Conservation (phyloP, 2,113 vertebrate genomes). For the Sarotherodon lohbergeri region DNA sequence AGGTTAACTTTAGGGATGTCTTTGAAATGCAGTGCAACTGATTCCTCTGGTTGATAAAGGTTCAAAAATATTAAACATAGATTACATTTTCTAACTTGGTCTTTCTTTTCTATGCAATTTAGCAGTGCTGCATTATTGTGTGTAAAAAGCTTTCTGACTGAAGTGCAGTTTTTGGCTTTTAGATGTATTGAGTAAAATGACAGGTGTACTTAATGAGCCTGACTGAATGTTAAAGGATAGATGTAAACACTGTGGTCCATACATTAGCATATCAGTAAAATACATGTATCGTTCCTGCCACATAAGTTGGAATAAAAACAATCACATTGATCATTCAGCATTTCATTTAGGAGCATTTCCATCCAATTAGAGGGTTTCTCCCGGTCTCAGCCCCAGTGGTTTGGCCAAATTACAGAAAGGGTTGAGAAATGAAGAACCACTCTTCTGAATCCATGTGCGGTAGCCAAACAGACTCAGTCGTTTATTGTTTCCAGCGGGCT, state of each 20-base stretch:
- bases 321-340: background rate
- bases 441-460: constrained; percentile 20
- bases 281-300: background rate
- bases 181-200: background rate
- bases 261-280: background rate
- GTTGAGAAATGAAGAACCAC: constrained; percentile 23
- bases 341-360: constrained; percentile 5
- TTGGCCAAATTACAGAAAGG: constrained; percentile 35
- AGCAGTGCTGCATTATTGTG: background rate
- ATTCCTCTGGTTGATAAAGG: background rate
- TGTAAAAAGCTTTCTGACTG: background rate
- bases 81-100: background rate
- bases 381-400: background rate
- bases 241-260: background rate
- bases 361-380: constrained; percentile 13
- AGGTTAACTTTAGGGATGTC: background rate
- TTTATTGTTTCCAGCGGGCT: constrained; percentile 24
- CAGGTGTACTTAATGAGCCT: background rate
- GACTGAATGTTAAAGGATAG: background rate
- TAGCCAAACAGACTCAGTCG: background rate
- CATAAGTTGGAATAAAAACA: background rate
- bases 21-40: background rate
- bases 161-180: background rate
- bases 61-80: background rate
- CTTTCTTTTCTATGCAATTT: background rate